Base-by-base conservation (phyloP, 2,797 vertebrate genomes). In the Netta rufina region DNA sequence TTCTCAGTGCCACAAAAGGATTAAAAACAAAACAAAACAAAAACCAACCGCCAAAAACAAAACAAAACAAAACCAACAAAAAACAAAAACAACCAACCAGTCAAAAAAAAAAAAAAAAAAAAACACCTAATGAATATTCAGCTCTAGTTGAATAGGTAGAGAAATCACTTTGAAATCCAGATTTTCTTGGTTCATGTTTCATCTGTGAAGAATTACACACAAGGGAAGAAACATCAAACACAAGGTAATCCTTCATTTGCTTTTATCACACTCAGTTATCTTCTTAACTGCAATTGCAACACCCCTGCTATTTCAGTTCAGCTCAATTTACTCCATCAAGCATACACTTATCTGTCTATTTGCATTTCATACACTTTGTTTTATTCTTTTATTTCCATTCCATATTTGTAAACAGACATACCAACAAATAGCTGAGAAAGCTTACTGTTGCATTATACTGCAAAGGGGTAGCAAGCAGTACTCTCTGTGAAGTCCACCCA, bases 201-300 rank as follows among this genome's bases (percentile, higher is more conserved):
- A 88, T 86, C 39, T 90, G 77, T 41, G 61, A 89, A 91, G 60
- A 88, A 87, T 36, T 94, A 70, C 67, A 82, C 80, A 56, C 74
- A 69, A 74, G 92, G 67, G 93, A 92, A 90, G 77, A 84, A 93
- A 77, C 83, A 82, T 89, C 83, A 93, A 82, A 88, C 78, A 77
- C 56, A 92, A 81, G 32, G 67, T 86, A 92, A 91, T 96, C 80
- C 80, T 92, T 95, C 83, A 87, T 95, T 94, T 92, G 91, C 53
- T 39, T 78, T 66, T 65, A 78, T 43, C 49, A 36, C 51, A 79
- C 83, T 79, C 60, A 56, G 85, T 90, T 92, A 82, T 86, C 70
- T 94, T 84, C 83, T 81, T 92, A 88, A 78, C 70, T 92, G 85
- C 85, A 76, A 43, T 74, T 90, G 85, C 89, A 92, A 93, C 83